Conservation (phyloP, 1,140 invertebrate genomes). For the Plectrocnemia conspersa region DNA sequence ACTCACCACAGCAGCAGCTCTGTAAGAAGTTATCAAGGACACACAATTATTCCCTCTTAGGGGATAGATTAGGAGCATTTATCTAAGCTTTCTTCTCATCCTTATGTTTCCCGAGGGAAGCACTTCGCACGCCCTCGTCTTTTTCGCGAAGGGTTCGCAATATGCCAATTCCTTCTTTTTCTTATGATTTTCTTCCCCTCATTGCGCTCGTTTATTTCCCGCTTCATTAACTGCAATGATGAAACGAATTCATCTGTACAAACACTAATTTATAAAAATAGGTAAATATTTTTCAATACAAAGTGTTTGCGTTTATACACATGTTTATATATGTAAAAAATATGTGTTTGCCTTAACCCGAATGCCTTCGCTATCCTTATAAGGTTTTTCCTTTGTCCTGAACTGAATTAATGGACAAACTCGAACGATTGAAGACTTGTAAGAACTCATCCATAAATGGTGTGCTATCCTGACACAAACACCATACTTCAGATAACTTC, state of each 20-base stretch:
- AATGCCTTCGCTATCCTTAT: neutral
- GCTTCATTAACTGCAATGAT: neutral
- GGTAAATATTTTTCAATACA: neutral
- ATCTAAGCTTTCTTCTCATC: conserved; percentile 32
- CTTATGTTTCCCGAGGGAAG: conserved; percentile 28
- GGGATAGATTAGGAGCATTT: conserved; percentile 35
- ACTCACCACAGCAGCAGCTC: conserved; percentile 8
- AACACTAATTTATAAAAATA: neutral
- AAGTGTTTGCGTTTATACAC: neutral
- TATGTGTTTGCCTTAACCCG: neutral
- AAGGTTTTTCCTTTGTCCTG: neutral
- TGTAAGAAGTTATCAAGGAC: conserved; percentile 23
- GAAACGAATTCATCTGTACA: neutral
- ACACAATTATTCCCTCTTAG: conserved; percentile 32
- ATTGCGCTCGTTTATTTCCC: neutral
- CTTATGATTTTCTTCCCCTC: neutral
- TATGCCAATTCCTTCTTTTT: neutral
- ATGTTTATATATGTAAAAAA: conserved; percentile 1
- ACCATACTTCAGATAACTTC: too few species aligned
- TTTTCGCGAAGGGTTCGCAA: conserved; percentile 14
- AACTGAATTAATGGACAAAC: neutral
- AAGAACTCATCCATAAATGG: neutral
- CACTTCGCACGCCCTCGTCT: conserved; percentile 11
- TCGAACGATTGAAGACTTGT: neutral
- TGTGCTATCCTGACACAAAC: neutral